These are phyloP conservation scores for Chaetodon trifasciatus DNA, from an alignment of 2,797 vertebrate species.

Conservation along the genomic window DNA sequence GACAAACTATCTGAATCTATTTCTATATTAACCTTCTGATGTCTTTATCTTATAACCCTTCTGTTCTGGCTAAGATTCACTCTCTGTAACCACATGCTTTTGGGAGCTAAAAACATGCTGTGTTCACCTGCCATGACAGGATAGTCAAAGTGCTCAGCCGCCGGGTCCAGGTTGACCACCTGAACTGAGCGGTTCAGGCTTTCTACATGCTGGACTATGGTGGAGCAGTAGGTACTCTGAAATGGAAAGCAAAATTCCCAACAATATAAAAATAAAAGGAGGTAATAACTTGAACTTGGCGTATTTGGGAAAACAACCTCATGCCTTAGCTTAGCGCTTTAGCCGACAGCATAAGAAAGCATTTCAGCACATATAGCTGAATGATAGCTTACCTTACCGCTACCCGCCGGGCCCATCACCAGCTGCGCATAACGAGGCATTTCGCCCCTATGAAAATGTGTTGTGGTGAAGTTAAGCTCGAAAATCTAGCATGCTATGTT, in stretches of 20 bases:
- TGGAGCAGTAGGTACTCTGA: constrained; percentile 97
- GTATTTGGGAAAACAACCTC: constrained; percentile 8
- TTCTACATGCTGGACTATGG: constrained; percentile 92
- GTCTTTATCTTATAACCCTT: not conserved
- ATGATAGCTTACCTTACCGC: constrained; percentile 90
- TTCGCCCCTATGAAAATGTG: not conserved
- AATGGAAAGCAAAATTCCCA: not conserved
- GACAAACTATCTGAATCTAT: not conserved
- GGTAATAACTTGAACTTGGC: not conserved
- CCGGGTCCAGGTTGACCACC: constrained; percentile 97
- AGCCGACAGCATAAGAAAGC: constrained; percentile 43
- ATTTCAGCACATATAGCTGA: not conserved
- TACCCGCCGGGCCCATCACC: constrained; percentile 97
- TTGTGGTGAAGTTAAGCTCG: not conserved
- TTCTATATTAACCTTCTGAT: too few species aligned
- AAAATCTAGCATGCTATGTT: not conserved
- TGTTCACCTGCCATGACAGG: constrained; percentile 94
- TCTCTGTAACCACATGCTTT: too few species aligned
- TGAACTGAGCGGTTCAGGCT: constrained; percentile 91
- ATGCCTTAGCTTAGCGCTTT: constrained; percentile 50
- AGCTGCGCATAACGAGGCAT: constrained; percentile 97
- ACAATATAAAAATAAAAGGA: not conserved
- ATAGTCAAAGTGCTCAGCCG: constrained; percentile 94
- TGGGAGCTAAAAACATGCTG: not conserved
- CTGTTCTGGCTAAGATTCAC: not conserved